Evolutionary conservation across 2,113 vertebrate species (phyloP).

Genomic region (Nycticebus coucang): DNA sequence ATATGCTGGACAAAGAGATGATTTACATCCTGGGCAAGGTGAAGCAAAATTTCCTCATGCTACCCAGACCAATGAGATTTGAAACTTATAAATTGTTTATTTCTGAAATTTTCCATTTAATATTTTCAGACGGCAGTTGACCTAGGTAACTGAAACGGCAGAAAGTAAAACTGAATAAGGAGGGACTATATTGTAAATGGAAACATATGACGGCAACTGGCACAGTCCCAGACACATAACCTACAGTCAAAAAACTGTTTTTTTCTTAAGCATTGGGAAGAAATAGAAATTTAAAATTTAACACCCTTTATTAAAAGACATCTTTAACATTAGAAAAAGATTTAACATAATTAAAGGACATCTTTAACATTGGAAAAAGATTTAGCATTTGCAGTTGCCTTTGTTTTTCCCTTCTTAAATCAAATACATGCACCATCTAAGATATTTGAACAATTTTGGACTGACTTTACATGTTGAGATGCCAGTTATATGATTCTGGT

Average conservation of each 20-base stretch:
- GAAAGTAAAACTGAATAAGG: background rate
- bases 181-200: background rate
- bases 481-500: constrained; percentile 26
- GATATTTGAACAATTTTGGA: constrained; percentile 3
- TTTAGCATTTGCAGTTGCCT: background rate
- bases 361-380: constrained; percentile 12
- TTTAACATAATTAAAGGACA: constrained; percentile 7
- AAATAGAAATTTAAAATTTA: constrained; percentile 32
- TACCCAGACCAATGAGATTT: background rate
- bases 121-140: background rate
- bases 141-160: background rate
- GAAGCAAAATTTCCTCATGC: background rate
- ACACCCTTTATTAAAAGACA: constrained; percentile 30
- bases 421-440: constrained; percentile 30
- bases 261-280: constrained; percentile 21
- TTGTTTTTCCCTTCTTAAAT: constrained; percentile 32
- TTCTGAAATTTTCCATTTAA: background rate
- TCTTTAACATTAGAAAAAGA: constrained; percentile 13
- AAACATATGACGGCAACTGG: background rate
- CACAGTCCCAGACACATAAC: background rate
- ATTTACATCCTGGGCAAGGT: background rate
- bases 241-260: background rate
- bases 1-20: background rate
- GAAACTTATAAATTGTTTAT: background rate
- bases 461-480: background rate